These are phyloP conservation scores for Tenthredo livida DNA, from an alignment of 2,888 invertebrate genomes.

Conservation along the genomic window DNA sequence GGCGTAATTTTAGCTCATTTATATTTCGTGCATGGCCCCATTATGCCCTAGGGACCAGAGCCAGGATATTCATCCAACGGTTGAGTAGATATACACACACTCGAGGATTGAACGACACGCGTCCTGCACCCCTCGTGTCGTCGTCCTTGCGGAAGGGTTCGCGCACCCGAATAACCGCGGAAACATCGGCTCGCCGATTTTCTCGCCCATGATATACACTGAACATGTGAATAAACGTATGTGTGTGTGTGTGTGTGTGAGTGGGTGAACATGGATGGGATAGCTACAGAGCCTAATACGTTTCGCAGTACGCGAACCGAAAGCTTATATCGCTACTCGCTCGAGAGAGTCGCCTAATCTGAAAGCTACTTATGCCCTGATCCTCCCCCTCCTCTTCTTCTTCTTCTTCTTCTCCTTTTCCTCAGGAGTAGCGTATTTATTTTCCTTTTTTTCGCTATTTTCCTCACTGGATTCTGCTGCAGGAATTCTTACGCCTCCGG, in stretches of 20 bases:
- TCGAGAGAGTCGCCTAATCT: constrained; percentile 39
- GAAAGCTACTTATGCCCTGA: constrained; percentile 16
- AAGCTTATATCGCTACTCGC: constrained; percentile 18
- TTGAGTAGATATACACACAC: background rate
- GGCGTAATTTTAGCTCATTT: constrained; percentile 14
- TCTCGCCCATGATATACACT: background rate
- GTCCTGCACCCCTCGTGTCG: background rate
- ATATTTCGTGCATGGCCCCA: constrained; percentile 1
- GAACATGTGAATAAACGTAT: background rate
- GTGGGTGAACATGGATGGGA: background rate
- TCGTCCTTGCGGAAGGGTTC: constrained; percentile 25
- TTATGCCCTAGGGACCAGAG: background rate
- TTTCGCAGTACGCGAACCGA: constrained; percentile 13
- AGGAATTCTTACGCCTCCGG: background rate
- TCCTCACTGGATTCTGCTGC: background rate
- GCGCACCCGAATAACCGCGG: background rate
- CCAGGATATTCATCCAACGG: background rate
- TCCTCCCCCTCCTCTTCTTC: background rate
- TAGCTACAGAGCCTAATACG: background rate
- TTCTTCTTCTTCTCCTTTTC: background rate
- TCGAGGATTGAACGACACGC: constrained; percentile 6
- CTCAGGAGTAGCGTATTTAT: background rate
- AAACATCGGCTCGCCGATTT: background rate
- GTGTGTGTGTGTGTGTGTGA: background rate
- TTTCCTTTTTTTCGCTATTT: background rate